Evolutionary conservation across 2,797 vertebrate species (phyloP).

Genomic region (Emydoidea blandingii): DNA sequence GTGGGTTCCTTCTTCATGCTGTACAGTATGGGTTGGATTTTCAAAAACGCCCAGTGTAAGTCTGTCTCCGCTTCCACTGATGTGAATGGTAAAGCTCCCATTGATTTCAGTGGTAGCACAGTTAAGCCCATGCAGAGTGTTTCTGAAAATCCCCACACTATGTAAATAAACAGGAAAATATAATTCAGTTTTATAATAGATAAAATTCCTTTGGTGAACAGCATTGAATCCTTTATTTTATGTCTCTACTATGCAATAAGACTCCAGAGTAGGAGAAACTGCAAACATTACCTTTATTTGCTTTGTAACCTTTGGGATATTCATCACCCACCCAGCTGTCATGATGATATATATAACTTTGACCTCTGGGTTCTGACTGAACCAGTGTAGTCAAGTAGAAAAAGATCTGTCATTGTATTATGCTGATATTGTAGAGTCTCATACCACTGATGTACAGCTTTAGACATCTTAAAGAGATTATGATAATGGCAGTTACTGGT

Average conservation of each 20-base stretch:
- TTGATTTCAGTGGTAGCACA: neutral
- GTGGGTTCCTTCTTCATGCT: neutral
- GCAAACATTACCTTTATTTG: neutral
- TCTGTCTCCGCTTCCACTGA: neutral
- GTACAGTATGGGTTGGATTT: neutral
- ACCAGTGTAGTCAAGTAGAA: neutral
- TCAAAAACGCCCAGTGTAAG: neutral
- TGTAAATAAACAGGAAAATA: neutral
- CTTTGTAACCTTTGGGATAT: neutral
- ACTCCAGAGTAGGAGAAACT: neutral
- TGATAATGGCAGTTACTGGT: neutral
- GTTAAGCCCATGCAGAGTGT: neutral
- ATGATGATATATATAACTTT: neutral
- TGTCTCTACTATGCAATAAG: neutral
- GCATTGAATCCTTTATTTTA: neutral
- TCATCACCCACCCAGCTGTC: neutral
- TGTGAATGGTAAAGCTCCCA: neutral
- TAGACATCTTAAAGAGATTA: neutral
- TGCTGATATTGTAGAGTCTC: neutral
- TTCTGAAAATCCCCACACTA: neutral
- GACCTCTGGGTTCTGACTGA: neutral
- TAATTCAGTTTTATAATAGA: neutral
- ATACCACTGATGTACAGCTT: neutral
- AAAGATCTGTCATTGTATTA: neutral
- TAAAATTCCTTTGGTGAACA: neutral